Evolutionary conservation across 2,113 vertebrate genomes (phyloP).

Genomic region (Hemiscyllium ocellatum): DNA sequence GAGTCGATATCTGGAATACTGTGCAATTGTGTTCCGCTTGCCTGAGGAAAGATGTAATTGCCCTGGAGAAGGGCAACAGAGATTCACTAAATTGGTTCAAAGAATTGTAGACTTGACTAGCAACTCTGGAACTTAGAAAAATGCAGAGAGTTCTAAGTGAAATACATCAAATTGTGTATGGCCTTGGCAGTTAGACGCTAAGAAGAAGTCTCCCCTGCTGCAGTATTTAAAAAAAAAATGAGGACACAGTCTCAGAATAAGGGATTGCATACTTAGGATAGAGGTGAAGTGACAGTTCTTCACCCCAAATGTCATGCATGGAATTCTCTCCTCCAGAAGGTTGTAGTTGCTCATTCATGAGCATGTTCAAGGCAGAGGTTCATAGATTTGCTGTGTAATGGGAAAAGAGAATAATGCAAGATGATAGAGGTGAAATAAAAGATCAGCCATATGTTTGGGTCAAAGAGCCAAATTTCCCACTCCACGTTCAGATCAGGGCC

Average conservation of each 20-base stretch:
- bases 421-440: too few species aligned
- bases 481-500: background rate
- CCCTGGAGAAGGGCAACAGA: background rate
- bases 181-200: background rate
- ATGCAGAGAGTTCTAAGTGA: background rate
- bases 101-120: background rate
- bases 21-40: background rate
- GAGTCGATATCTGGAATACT: background rate
- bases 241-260: background rate
- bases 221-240: background rate
- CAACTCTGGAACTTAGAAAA: background rate
- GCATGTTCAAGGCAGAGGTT: too few species aligned
- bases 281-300: background rate
- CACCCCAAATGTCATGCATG: too few species aligned
- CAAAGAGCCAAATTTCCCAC: too few species aligned
- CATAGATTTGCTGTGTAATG: too few species aligned
- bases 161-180: background rate
- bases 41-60: background rate
- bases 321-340: too few species aligned
- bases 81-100: background rate
- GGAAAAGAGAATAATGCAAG: too few species aligned
- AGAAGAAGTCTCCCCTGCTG: background rate
- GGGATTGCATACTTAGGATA: background rate
- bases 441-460: too few species aligned
- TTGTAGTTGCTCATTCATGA: too few species aligned